phyloP scores from a whole-genome alignment of 2,797 vertebrate genomes.

The Molossus molossus region DNA sequence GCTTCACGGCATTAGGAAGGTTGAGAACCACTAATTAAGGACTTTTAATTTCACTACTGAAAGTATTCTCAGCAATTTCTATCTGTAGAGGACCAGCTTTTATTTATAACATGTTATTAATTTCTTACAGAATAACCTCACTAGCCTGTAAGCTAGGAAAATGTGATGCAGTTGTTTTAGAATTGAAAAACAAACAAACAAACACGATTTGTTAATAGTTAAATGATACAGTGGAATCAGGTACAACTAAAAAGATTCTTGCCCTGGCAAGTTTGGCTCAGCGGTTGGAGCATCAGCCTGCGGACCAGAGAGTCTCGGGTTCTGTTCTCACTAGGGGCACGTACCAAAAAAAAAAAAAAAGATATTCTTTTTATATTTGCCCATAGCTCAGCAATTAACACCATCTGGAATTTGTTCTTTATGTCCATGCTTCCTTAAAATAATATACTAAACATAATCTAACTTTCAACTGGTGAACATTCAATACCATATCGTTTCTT shows the following conservation, averaged over 20 bases:
- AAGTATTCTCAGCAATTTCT: conserved; percentile 50
- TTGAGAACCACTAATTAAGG: not conserved
- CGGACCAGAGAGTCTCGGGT: too few species aligned
- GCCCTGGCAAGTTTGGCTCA: too few species aligned
- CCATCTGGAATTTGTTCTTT: conserved; percentile 14
- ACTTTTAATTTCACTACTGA: conserved; percentile 34
- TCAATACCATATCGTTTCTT: not conserved
- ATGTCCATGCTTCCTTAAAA: conserved; percentile 22
- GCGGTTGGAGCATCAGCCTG: too few species aligned
- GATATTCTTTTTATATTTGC: not conserved
- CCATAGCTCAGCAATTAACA: not conserved
- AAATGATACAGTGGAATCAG: not conserved
- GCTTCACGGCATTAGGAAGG: too few species aligned
- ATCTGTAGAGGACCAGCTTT: not conserved
- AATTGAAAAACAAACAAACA: conserved; percentile 22
- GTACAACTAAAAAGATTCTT: not conserved
- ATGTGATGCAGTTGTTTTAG: not conserved
- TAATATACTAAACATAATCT: conserved; percentile 24
- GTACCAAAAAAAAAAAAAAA: conserved; percentile 30
- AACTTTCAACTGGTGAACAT: conserved; percentile 30
- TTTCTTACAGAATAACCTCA: conserved; percentile 34
- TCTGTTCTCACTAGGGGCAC: too few species aligned
- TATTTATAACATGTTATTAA: conserved; percentile 4
- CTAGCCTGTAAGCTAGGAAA: not conserved
- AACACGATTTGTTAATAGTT: not conserved